Base-by-base conservation (phyloP, 2,888 invertebrate species). In the Heteromyza rotundicornis region DNA sequence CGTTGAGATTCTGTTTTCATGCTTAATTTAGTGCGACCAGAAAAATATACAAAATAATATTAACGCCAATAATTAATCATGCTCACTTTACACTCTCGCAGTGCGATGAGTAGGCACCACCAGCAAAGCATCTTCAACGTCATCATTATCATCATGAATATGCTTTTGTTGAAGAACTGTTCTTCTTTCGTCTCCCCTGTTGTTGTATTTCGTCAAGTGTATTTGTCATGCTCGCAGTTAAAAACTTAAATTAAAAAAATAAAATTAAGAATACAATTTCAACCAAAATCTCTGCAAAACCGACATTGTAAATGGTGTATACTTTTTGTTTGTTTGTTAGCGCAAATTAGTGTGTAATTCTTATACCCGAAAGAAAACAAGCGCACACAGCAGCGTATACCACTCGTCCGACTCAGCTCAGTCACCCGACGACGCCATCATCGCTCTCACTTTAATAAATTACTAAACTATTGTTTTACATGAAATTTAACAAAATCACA, bases 381-480 rank as follows among this genome's bases (percentile, higher is more conserved):
- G 10, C 27, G 40, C 14, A 10, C 40, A 40, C 40, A 40, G 3
- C 7, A 32, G 5, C 32, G 12, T 32, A 20, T 32, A 12, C 7
- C n/a, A 24, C 23, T n/a, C 27, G 23, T n/a, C 52, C 5, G 52
- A 10, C 27, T 17, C 27, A 27, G 51, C 16, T 20, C 22, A 23
- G 16, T 53, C 8, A 27, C 16, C 23, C 12, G n/a, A n/a, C n/a
- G n/a, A n/a, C n/a, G 51, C 27, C 32, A 53, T 22, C 50, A 27
- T 23, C 20, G 24, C 16, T 20, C 1, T 12, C 27, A n/a, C 17
- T 24, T 68, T 73, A 68, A 77, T 69, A 76, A 77, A 77, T 74
- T 72, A 67, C 70, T 71, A 70, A 76, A 71, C 77, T 71, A 77
- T 76, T 76, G 77, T 76, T 73, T 67, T 70, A 74, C 76, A 76